A percentile compares a stretch with the other conserved stretches of the same genome.
phyloP scores from a whole-genome alignment of 2,888 invertebrate genomes.

The Tortrix viridana region DNA sequence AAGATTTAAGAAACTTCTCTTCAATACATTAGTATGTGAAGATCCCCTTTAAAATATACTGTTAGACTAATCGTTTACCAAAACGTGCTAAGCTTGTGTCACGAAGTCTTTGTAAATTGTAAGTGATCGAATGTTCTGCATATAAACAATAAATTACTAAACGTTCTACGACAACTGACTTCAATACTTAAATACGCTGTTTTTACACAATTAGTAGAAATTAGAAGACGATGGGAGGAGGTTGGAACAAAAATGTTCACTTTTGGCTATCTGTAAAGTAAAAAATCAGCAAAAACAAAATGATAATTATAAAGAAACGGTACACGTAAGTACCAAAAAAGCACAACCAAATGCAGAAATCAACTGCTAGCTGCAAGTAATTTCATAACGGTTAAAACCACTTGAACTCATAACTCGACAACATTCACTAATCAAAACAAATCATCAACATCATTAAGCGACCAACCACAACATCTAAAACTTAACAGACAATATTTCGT shows the following conservation, averaged over 20 bases:
- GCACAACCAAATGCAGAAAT: too few species aligned
- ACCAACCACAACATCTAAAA: slow-evolving; percentile 25
- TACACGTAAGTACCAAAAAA: too few species aligned
- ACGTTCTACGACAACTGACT: background rate
- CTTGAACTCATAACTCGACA: slow-evolving; percentile 50
- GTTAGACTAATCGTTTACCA: slow-evolving; percentile 26
- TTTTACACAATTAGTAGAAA: background rate
- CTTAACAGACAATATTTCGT: slow-evolving; percentile 10
- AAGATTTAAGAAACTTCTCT: background rate
- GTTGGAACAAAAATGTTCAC: too few species aligned
- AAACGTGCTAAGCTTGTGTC: slow-evolving; percentile 46
- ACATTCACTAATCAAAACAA: slow-evolving; percentile 34
- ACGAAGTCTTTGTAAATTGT: slow-evolving; percentile 68
- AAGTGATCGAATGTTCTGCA: slow-evolving; percentile 50
- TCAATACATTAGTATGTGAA: background rate
- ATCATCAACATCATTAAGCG: slow-evolving; percentile 37
- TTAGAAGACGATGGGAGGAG: too few species aligned
- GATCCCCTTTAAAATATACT: slow-evolving; percentile 6
- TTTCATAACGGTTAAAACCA: slow-evolving; percentile 21
- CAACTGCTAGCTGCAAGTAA: slow-evolving; percentile 1
- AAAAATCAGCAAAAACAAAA: too few species aligned
- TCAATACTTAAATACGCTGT: background rate
- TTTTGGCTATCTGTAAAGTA: too few species aligned
- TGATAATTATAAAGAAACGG: too few species aligned
- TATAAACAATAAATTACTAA: slow-evolving; percentile 11